Base-by-base conservation (phyloP, 2,113 vertebrate genomes). In the Numida meleagris region DNA sequence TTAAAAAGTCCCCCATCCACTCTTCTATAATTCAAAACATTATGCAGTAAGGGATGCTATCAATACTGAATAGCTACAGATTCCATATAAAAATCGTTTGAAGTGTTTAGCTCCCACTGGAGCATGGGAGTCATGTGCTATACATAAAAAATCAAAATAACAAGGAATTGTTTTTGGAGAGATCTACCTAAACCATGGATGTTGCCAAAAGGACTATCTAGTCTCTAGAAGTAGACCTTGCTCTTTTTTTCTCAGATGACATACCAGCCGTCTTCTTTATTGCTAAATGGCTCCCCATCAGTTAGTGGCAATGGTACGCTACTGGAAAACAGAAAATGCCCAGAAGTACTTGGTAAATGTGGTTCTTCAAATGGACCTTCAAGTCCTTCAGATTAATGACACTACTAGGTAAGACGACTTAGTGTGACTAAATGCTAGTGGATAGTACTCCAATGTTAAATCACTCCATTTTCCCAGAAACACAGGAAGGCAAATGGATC, bases 301-400 rank as follows among this genome's bases (percentile, higher is more conserved):
- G 40, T 85, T 82, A 94, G 48, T 62, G 76, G 48, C 62, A 82
- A 76, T 15, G 59, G 53, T 62, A 62, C 21, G 14, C 40, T 63
- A 93, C 48, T 63, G 80, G 53, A 79, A 84, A 72, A 74, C 15
- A 82, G 42, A 90, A 92, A 93, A 75, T 61, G 27, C 48, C 31
- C 50, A 82, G 33, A 42, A 86, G 31, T 51, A 66, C 31, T 67
- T 55, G 48, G 46, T 21, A 70, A 82, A 76, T 0, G 1, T 1
- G 10, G 15, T 38, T 82, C 78, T 66, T 89, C 48, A 40, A 65
- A 66, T 55, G 25, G 17, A 84, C 50, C 67, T 86, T 63, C 50
- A 17, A 0, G 2, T 73, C 48, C 74, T 62, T 82, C 87, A 72
- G 43, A 58, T 3, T 24, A 85, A 62, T 24, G 55, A 62, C 27